Conservation (phyloP, 2,797 vertebrate species). For the Phoxinus dragarum region DNA sequence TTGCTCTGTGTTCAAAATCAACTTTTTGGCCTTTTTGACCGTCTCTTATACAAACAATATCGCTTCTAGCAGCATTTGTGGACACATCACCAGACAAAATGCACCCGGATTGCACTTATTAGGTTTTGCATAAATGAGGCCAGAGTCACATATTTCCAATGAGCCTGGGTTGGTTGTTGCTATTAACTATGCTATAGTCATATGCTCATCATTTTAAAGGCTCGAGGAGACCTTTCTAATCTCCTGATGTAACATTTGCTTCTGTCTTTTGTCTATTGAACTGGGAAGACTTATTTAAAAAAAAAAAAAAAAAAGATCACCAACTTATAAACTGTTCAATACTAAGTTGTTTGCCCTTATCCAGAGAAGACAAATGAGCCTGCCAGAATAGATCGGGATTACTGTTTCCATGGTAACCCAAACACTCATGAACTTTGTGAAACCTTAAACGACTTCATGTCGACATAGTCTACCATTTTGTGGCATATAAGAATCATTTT, state of each 20-base stretch:
- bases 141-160: not conserved
- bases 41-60: not conserved
- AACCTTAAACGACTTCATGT: constrained; percentile 5
- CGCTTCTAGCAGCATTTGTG: not conserved
- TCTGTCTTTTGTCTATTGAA: constrained; percentile 28
- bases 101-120: too few species aligned
- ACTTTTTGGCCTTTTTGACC: too few species aligned
- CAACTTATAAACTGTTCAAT: constrained; percentile 32
- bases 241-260: constrained; percentile 30
- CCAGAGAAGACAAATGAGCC: constrained; percentile 28
- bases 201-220: constrained; percentile 11
- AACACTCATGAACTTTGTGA: constrained; percentile 2
- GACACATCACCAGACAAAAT: not conserved
- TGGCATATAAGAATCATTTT: not conserved
- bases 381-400: constrained; percentile 1
- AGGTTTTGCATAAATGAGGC: not conserved
- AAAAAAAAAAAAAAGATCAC: constrained; percentile 7
- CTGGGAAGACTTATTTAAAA: constrained; percentile 18
- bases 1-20: too few species aligned
- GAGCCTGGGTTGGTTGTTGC: not conserved
- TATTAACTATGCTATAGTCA: not conserved
- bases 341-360: constrained; percentile 22
- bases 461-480: not conserved
- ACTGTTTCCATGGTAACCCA: constrained; percentile 24
- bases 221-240: not conserved